These are phyloP conservation scores for Lycia hirtaria DNA, from an alignment of 2,888 invertebrate genomes.

Conservation along the genomic window DNA sequence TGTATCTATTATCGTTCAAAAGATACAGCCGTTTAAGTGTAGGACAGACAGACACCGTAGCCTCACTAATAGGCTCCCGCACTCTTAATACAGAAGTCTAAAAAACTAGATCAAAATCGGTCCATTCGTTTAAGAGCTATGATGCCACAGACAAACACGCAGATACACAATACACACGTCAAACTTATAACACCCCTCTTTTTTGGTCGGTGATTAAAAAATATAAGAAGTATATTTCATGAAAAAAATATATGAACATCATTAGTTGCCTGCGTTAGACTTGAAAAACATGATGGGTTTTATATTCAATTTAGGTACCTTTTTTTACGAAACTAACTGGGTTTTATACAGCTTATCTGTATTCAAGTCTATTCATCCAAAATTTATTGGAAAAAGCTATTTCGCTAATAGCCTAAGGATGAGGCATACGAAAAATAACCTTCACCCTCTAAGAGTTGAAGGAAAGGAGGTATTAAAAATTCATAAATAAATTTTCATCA, in stretches of 20 bases:
- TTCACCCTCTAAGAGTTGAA: conserved; percentile 22
- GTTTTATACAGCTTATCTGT: conserved; percentile 15
- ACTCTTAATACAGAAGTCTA: too few relatives aligned
- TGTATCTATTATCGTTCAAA: too few relatives aligned
- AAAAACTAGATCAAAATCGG: too few relatives aligned
- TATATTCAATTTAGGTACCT: conserved; percentile 5
- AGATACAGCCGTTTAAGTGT: too few relatives aligned
- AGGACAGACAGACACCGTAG: too few relatives aligned
- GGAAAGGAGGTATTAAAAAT: conserved; percentile 41
- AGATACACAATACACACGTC: too few relatives aligned
- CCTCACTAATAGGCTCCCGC: too few relatives aligned
- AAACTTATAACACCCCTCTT: too few relatives aligned
- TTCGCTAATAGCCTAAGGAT: conserved; percentile 21
- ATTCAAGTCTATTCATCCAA: conserved; percentile 21
- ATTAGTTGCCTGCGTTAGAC: neutral
- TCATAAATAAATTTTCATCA: conserved; percentile 39
- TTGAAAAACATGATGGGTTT: neutral
- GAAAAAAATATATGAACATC: neutral
- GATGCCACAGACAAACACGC: too few relatives aligned
- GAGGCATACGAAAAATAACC: conserved; percentile 18
- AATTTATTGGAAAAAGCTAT: conserved; percentile 23
- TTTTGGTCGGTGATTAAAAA: too few relatives aligned
- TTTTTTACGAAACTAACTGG: conserved; percentile 4
- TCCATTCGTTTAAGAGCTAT: too few relatives aligned
- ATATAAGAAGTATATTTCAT: neutral